Base-by-base conservation (phyloP, 2,113 vertebrate genomes). In the Lampris megalopsis region DNA sequence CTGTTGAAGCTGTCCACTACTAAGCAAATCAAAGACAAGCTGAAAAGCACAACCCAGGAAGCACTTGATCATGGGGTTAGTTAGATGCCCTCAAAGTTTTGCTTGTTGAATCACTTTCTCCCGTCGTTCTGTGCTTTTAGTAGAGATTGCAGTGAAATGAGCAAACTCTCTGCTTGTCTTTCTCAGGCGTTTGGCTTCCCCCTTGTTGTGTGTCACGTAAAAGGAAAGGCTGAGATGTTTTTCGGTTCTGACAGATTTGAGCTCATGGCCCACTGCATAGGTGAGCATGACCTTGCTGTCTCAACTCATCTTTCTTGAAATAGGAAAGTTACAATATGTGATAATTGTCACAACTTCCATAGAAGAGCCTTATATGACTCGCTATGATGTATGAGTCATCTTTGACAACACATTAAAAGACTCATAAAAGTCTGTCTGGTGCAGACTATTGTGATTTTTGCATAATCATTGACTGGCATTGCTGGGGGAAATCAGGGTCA, bases 241-340 rank as follows among this genome's bases (percentile, higher is more conserved):
- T 99, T 98, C 85, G 97, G 98, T 63, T 97, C 95, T 0, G 97
- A 99, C 91, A 90, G 97, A 68, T 93, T 98, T 86, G 97, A 98
- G 82, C 82, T 99, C 67, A 94, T 99, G 75, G 95, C 96, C 1
- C 63, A 91, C 7, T 36, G 93, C 59, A 94, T 99, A 24, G 97
- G 97, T 99, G 83, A 96, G 95, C 53, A 66, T 54, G 83, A 96
- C 94, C 53, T 63, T 54, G 24, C 24, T n/a, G 9, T 64, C 9
- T 41, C 9, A 8, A 10, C 40, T 48, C 43, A 56, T 56, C 24
- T 24, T 24, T 24, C 24, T 24, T 24, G 24, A 24, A 24, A 24
- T 24, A 24, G 24, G 24, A 24, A 24, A 24, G 24, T 24, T 24
- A 24, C 24, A 24, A 24, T 24, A 24, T 24, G 24, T 24, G 24